These are phyloP conservation scores for Idaea aversata DNA, from an alignment of 2,888 invertebrate genomes.

Conservation along the genomic window DNA sequence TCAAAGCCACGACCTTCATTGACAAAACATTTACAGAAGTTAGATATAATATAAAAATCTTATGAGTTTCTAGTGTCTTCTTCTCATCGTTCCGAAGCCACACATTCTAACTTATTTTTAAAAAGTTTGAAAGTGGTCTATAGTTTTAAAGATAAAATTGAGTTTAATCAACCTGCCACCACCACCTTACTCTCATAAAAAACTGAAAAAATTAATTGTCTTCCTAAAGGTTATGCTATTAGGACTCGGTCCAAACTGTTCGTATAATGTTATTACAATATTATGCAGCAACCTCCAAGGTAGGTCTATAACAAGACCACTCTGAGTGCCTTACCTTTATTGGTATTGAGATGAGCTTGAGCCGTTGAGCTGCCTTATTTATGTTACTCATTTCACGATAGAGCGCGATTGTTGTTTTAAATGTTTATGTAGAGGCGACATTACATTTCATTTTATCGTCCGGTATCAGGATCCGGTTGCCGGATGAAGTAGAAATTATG, in stretches of 20 bases:
- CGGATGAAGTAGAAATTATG: neutral
- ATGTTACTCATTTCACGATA: conserved; percentile 25
- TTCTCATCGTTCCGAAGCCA: too few species aligned
- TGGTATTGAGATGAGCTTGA: conserved; percentile 30
- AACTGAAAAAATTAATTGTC: conserved; percentile 29
- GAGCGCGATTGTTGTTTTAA: conserved; percentile 19
- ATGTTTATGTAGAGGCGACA: conserved; percentile 2
- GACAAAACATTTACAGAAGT: too few species aligned
- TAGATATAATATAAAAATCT: too few species aligned
- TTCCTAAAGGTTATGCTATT: conserved; percentile 19
- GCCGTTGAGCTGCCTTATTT: conserved; percentile 15
- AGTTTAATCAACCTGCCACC: neutral
- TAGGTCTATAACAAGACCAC: conserved; percentile 15
- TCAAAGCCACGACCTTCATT: too few species aligned
- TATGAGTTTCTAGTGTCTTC: too few species aligned
- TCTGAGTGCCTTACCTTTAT: conserved; percentile 26
- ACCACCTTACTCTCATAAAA: neutral
- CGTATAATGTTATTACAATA: conserved; percentile 31
- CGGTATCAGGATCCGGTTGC: neutral
- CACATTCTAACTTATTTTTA: too few species aligned
- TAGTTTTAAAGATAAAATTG: neutral
- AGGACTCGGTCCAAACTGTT: conserved; percentile 26
- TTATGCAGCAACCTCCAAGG: conserved; percentile 22
- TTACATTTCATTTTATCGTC: neutral
- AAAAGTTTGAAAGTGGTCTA: too few species aligned